Conservation (phyloP, 92 coral and sea anemone species). For the Scolanthus callimorphus region DNA sequence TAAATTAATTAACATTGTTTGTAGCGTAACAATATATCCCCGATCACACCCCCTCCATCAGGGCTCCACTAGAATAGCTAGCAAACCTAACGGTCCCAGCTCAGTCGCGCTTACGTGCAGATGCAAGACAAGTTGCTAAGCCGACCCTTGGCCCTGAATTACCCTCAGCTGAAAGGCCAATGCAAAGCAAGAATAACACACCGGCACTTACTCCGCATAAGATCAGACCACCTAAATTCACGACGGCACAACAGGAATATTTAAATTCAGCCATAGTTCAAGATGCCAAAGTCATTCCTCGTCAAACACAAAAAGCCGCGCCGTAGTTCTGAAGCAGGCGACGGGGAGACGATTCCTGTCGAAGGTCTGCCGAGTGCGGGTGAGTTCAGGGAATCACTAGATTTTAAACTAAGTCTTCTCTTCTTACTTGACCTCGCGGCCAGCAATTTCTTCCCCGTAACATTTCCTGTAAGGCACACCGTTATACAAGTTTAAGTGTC, state of each 20-base stretch:
- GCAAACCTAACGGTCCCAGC: conserved; percentile 85
- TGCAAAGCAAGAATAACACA: not conserved
- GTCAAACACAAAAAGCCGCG: conserved; percentile 78
- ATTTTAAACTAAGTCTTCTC: conserved; percentile 13
- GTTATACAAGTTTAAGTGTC: conserved; percentile 72
- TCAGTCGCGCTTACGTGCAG: conserved; percentile 10
- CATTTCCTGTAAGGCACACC: conserved; percentile 84
- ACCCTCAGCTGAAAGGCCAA: not conserved
- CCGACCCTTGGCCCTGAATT: not conserved
- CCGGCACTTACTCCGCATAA: no score
- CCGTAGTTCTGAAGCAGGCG: conserved; percentile 26
- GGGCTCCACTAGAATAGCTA: conserved; percentile 56
- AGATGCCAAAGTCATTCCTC: conserved; percentile 88
- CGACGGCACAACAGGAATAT: not conserved
- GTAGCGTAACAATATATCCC: conserved; percentile 95
- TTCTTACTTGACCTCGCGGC: conserved; percentile 67
- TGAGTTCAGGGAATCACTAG: conserved; percentile 19
- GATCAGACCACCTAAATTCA: no score
- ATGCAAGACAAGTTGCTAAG: not conserved
- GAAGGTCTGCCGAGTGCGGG: conserved; percentile 16
- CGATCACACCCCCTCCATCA: conserved; percentile 82
- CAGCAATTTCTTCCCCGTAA: conserved; percentile 47
- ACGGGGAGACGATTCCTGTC: conserved; percentile 13
- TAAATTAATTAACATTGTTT: conserved; percentile 99
- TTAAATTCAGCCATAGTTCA: conserved; percentile 9